Percentiles rank a stretch among this genome's conserved stretches.
phyloP scores from a whole-genome alignment of 2,888 invertebrate species.

The Pyralis farinalis region DNA sequence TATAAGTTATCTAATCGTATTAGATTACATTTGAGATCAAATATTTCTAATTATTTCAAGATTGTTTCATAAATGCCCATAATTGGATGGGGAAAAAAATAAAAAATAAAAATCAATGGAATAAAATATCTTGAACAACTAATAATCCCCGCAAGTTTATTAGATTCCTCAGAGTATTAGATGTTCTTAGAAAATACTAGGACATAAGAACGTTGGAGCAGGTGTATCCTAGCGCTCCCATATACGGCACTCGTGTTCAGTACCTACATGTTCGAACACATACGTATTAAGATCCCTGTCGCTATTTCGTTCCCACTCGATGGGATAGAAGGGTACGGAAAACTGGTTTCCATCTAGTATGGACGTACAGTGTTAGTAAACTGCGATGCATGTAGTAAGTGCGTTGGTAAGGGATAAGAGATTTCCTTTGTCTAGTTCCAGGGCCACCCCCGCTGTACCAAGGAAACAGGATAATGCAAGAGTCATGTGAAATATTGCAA shows the following conservation, averaged over 20 bases:
- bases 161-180: conserved; percentile 73
- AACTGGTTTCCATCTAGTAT: conserved; percentile 30
- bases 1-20: too few relatives aligned
- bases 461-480: conserved; percentile 20
- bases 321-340: conserved; percentile 32
- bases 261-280: conserved; percentile 43
- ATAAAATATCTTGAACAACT: too few relatives aligned
- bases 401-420: conserved; percentile 10
- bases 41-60: too few relatives aligned
- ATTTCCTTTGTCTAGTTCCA: conserved; percentile 21
- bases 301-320: conserved; percentile 37
- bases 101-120: too few relatives aligned
- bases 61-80: too few relatives aligned
- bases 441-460: conserved; percentile 25
- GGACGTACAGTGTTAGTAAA: conserved; percentile 26
- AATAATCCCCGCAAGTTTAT: conserved; percentile 22
- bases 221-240: conserved; percentile 50
- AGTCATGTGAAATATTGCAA: background rate
- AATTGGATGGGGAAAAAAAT: too few relatives aligned
- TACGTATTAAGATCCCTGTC: conserved; percentile 59
- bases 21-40: too few relatives aligned
- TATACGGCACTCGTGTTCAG: conserved; percentile 53
- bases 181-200: conserved; percentile 79
- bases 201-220: conserved; percentile 52
- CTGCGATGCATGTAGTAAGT: conserved; percentile 21